Evolutionary conservation across 2,113 vertebrate species (phyloP), one percentile per base, ranked within the genome.

Genomic region (Australoheros scitulus): DNA sequence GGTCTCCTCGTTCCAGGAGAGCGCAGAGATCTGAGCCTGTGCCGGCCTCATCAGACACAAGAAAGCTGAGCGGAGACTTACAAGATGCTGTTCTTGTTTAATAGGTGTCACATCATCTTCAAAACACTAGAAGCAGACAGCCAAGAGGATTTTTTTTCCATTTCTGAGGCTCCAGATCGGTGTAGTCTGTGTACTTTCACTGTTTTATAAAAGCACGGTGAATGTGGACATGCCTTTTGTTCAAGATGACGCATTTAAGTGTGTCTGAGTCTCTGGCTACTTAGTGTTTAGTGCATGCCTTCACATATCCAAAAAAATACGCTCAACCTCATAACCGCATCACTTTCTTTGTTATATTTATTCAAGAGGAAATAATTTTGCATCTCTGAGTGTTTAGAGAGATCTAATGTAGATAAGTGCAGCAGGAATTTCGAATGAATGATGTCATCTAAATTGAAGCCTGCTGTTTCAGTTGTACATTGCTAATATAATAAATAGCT

Each of bases 401-500:
- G 86, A 91, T 91, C 76, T 82, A 88, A 89, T 89, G 79, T 76
- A 89, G 88, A 92, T 92, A 92, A 91, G 86, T 92, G 75, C 83
- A 56, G 72, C 22, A 63, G 75, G 88, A 88, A 92, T 92, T 77
- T 86, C 74, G 50, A 88, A 77, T 84, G 34, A 87, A 86, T 95
- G 93, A 95, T 89, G 88, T 94, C 89, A 93, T 91, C 80, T 90
- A 87, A 89, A 92, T 94, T 77, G 68, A 87, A 93, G 89, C 83
- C 83, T 90, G 91, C 83, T 81, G 86, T 87, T 92, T 90, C 82
- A 85, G 79, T 85, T 90, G 80, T 82, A 84, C 85, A 82, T 83
- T 88, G 82, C 56, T 83, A 78, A 91, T 87, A 84, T 87, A 86
- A 91, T 88, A 92, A 93, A 94, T 91, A 58, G 84, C 65, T 60